Conservation (phyloP, 2,113 vertebrate genomes). For the Gopherus flavomarginatus region DNA sequence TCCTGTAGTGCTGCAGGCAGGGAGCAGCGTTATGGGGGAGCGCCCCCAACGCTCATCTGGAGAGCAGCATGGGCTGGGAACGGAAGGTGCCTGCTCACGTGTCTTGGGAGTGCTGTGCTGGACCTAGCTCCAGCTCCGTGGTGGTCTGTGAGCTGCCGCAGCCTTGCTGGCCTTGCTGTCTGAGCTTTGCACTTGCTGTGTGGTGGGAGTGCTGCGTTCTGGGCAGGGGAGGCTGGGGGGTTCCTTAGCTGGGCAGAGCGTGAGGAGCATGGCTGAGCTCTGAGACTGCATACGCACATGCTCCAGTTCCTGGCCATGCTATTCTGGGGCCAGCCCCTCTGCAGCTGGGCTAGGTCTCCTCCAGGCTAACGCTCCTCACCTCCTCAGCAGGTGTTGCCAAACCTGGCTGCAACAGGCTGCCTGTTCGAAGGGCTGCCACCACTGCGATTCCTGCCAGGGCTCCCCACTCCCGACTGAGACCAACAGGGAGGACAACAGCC, state of each 20-base stretch:
- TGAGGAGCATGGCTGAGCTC: not conserved
- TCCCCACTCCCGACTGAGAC: not conserved
- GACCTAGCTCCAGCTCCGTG: not conserved
- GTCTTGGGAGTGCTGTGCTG: rapidly evolving
- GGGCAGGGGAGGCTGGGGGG: too few species aligned
- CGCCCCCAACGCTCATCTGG: not conserved
- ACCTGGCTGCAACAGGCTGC: not conserved
- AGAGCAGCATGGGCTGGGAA: not conserved
- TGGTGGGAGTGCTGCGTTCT: too few species aligned
- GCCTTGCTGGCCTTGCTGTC: not conserved
- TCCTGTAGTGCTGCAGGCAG: not conserved
- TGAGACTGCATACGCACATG: not conserved
- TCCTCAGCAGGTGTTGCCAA: not conserved
- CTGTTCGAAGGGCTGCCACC: not conserved
- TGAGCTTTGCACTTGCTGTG: not conserved
- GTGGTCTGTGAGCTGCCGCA: not conserved
- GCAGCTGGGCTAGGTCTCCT: not conserved
- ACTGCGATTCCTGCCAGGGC: rapidly evolving
- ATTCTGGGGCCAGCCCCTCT: not conserved
- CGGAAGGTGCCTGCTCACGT: rapidly evolving
- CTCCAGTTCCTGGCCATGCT: not conserved
- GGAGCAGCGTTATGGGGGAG: not conserved
- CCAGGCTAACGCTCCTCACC: not conserved
- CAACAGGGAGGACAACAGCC: not conserved
- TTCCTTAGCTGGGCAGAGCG: not conserved